Base-by-base conservation (phyloP, 2,113 vertebrate genomes). In the Tachysurus fulvidraco region DNA sequence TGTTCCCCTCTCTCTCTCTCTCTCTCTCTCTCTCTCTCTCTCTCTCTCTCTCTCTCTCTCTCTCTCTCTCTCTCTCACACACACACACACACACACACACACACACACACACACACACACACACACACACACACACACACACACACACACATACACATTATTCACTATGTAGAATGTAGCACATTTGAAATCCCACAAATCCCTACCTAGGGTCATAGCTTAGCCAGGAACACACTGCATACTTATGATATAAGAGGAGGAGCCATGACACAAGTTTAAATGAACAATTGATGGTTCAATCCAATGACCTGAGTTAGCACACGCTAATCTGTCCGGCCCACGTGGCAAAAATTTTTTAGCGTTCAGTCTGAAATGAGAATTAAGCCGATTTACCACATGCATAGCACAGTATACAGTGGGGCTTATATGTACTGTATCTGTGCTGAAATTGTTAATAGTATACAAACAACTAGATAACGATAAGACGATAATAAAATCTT, bases 1-100 rank as follows among this genome's bases (percentile, higher is more conserved):
- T 95, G 92, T 89, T 92, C 86, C 87, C 54, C 88, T 92, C 52
- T 55, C 46, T 78, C 74, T 77, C 74, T 77, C 19, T 73, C 69
- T 59, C 88, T 92, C 52, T 55, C 46, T 78, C 74, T 77, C 74
- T 77, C 19, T 73, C 69, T 73, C 71, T 73, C 41, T 54, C 69
- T 23, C 69, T 19, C 67, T n/a, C 54, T 36, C 28, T 57, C 54
- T 36, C 25, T 52, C 44, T 50, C 21, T 44, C 1, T 17, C 46
- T 28, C 13, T 54, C 71, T 10, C 36, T 73, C 36, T 73, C 71
- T 46, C 71, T 28, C 25, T 14, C 46, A 50, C 46, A 50, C 46
- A 50, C 46, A 7, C 46, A 7, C 8, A 50, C 46, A 7, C 46
- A 13, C 50, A 41, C 71, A 74, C 9, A 52, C 25, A 28, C 46